Evolutionary conservation across 2,888 invertebrate species (phyloP).

Genomic region (Drosophila nr. perissopoda): DNA sequence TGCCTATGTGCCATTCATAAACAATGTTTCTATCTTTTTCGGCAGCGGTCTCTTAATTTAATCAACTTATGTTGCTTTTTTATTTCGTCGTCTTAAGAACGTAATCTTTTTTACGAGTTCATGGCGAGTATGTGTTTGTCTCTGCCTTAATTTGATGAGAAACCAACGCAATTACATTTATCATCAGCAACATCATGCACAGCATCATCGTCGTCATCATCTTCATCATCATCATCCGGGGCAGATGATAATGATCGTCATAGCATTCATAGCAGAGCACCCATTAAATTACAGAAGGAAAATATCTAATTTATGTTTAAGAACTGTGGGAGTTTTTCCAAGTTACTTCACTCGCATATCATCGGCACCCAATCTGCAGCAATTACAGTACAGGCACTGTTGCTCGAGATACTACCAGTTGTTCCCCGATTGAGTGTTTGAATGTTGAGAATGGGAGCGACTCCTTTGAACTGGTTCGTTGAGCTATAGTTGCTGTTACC

Average conservation of each 20-base stretch:
- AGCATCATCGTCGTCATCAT: conserved; percentile 32
- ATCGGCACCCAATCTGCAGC: conserved; percentile 51
- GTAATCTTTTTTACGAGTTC: conserved; percentile 56
- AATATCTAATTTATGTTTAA: conserved; percentile 73
- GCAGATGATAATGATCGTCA: conserved; percentile 14
- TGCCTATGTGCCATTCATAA: conserved; percentile 7
- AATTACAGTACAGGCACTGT: conserved; percentile 34
- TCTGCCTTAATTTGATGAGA: conserved; percentile 57
- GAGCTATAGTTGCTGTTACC: background rate
- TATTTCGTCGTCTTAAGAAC: conserved; percentile 34
- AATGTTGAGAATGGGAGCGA: conserved; percentile 35
- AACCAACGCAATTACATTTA: conserved; percentile 69
- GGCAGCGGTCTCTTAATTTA: conserved; percentile 54
- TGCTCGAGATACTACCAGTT: conserved; percentile 19
- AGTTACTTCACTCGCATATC: conserved; percentile 40
- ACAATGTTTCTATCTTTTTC: conserved; percentile 20
- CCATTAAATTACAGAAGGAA: conserved; percentile 54
- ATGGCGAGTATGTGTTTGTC: conserved; percentile 35
- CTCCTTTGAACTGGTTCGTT: conserved; percentile 6
- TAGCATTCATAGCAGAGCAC: conserved; percentile 22
- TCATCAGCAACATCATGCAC: conserved; percentile 33
- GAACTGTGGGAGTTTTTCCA: conserved; percentile 69
- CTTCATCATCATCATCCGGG: background rate
- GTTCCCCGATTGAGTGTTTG: conserved; percentile 5
- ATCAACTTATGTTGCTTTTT: conserved; percentile 57